phyloP scores from a whole-genome alignment of 2,113 vertebrate species.

The Larimichthys polyactis region DNA sequence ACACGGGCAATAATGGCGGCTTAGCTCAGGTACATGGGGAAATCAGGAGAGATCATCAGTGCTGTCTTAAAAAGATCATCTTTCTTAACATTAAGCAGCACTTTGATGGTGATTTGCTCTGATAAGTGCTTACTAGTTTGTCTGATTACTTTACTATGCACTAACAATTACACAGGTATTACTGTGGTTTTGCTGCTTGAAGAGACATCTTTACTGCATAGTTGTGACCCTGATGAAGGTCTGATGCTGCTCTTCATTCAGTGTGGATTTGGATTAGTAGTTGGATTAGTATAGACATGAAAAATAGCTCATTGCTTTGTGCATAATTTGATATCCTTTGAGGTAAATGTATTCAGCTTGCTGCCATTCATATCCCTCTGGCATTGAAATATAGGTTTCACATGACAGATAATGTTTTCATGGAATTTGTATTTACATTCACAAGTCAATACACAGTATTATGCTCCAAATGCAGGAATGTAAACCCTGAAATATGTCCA shows the following conservation, averaged over 20 bases:
- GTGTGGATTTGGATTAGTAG: too few relatives aligned
- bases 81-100: background rate
- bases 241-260: too few relatives aligned
- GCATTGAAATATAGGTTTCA: background rate
- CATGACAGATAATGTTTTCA: background rate
- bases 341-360: background rate
- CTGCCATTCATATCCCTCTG: background rate
- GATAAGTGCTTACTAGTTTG: background rate
- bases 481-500: background rate
- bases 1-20: background rate
- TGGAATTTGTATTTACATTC: constrained; percentile 1
- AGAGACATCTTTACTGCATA: background rate
- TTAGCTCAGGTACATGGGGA: background rate
- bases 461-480: background rate
- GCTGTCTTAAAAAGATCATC: background rate
- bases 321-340: background rate
- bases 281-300: background rate
- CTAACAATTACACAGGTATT: background rate
- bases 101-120: background rate
- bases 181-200: background rate
- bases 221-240: too few relatives aligned
- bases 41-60: background rate
- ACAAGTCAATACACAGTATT: background rate
- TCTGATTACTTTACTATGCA: background rate
- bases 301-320: background rate